A percentile compares a stretch with the other conserved stretches of the same genome.
These are phyloP conservation scores for Pangasius sanitwongsei DNA, from an alignment of 2,797 vertebrate species.

Conservation along the genomic window DNA sequence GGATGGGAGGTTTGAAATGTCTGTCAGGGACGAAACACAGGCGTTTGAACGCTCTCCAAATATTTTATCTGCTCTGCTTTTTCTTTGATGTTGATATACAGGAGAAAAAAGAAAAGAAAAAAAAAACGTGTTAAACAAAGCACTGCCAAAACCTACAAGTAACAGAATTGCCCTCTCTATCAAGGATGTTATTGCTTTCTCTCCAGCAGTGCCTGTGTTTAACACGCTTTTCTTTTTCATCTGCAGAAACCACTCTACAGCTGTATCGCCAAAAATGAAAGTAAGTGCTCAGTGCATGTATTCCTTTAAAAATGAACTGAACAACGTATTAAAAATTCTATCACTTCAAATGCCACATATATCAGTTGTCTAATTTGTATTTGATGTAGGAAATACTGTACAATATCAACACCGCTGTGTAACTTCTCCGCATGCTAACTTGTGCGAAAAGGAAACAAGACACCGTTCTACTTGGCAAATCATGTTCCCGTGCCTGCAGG, in stretches of 20 bases:
- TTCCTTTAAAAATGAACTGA: background rate
- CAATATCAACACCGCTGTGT: background rate
- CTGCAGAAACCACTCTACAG: constrained; percentile 94
- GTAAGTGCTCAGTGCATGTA: constrained; percentile 77
- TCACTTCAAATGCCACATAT: background rate
- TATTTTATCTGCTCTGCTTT: constrained; percentile 20
- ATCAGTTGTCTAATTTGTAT: background rate
- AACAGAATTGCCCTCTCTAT: constrained; percentile 9
- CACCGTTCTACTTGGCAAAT: constrained; percentile 37
- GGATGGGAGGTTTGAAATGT: constrained; percentile 15
- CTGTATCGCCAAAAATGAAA: constrained; percentile 99
- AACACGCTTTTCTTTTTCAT: constrained; percentile 44
- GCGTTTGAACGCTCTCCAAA: constrained; percentile 19
- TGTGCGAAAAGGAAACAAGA: constrained; percentile 42
- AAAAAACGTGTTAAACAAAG: background rate
- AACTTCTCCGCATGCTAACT: constrained; percentile 6
- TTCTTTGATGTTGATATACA: constrained; percentile 38
- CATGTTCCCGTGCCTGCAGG: constrained; percentile 51
- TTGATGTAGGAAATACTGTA: background rate
- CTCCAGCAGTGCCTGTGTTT: background rate
- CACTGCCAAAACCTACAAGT: constrained; percentile 25
- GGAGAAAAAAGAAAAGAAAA: no score
- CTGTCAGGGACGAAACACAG: constrained; percentile 5
- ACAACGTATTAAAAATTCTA: background rate
- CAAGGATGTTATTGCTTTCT: constrained; percentile 8